Evolutionary conservation across 2,888 invertebrate species (phyloP), one percentile per base, ranked within the genome.

Genomic region (Mythimna loreyi): DNA sequence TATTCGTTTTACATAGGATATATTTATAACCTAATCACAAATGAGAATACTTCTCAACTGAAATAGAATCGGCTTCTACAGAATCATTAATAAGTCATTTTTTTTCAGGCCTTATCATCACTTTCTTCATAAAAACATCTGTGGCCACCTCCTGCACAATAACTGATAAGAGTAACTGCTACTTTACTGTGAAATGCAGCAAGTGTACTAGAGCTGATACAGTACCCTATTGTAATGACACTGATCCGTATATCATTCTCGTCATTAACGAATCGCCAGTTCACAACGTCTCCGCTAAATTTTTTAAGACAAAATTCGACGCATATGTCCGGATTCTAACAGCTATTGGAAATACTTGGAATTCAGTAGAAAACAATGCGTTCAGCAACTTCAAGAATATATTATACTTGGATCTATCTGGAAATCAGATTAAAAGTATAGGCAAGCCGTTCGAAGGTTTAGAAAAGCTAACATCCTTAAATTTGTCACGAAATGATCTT

Each of bases 371-470:
- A 36, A 43, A 66, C 19, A 23, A 43, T 19, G 72, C 85, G 1
- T 84, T 83, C 28, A 75, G 68, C 23, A 80, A 72, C 57, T 73
- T 82, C n/a, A 67, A 68, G 23, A 84, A 82, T 4, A 49, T 84
- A 45, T 3, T 67, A 0, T 80, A 68, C 16, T 68, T 82, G 0
- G 83, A 83, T 75, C 40, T 84, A 47, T 82, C 83, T 49, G 30
- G 33, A 19, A 82, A 71, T 45, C 28, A 61, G 25, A 78, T 82
- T 21, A 68, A 70, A 1, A 62, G 16, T 11, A 57, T 82, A 52
- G 40, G 52, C 19, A 30, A n/a, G 3, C 78, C 85, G 0, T 83
- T 84, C 7, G 60, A 40, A 11, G 85, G 68, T 1, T 71, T 83
- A 70, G 23, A 50, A 25, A 53, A 43, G 50, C 50, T 84, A 3